Evolutionary conservation across 2,888 invertebrate species (phyloP), one percentile per base, ranked within the genome.

Genomic region (Diaprepes abbreviatus): DNA sequence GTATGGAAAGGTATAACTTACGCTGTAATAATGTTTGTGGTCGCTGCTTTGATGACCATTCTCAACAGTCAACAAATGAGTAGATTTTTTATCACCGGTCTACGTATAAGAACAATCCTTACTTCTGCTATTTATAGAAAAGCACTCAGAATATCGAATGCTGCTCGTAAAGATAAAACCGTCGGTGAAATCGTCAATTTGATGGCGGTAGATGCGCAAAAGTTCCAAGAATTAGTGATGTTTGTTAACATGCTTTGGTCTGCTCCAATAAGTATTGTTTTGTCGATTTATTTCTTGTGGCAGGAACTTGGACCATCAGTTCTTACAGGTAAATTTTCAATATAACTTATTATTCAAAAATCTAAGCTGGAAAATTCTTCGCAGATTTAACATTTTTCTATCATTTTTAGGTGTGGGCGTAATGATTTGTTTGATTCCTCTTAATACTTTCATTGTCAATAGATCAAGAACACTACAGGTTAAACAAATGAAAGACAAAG

Each of bases 1-100:
- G 12, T 67, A 7, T 89, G 89, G 89, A 86, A 87, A 77, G 89
- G 90, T 6, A 85, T 88, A 74, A 78, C 88, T 12, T 89, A 87
- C 78, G 88, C 89, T 3, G 67, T 80, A 1, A 67, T 85, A 1
- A 81, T 91, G 78, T 86, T 90, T 67, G 65, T 85, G 3, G 83
- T 85, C 1, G 84, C 88, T 0, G 76, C 85, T 3, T 31, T 86
- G 1, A 86, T 87, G 76, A 88, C 89, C 1, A 74, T 89, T 54
- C 78, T 88, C 62, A 82, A 87, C 48, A 86, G 87, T 48, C 87
- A 87, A 73, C 88, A 88, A 75, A 88, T 87, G 76, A 86, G 88
- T 75, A 79, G 82, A 24, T 84, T 86, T 81, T 84, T 87, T 79
- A 77, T 86, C 1, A 80, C 87, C 7, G 89, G 90, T 14, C 86